Base-by-base conservation (phyloP, 2,113 vertebrate species). In the Danionella cerebrum region DNA sequence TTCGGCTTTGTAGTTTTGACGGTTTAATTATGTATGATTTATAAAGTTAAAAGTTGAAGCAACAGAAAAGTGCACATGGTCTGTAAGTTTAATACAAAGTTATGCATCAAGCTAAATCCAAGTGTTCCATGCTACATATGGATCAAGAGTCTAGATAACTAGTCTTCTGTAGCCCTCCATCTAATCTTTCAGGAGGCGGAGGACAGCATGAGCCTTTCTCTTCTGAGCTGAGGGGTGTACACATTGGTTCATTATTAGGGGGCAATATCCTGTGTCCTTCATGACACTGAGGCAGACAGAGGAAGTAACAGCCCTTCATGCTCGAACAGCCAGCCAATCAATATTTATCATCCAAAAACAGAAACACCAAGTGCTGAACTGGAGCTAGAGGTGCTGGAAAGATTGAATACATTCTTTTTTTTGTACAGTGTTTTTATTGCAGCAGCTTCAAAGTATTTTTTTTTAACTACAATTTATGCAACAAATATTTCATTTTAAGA, bases 21-120 rank as follows among this genome's bases (percentile, higher is more conserved):
- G 16, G 69, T 82, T 84, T 80, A 79, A 82, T 82, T 84, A 81
- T 85, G 77, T 76, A 84, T 79, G 73, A 71, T 68, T 82, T 81
- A 67, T 67, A 64, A 53, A 79, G 77, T 78, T 79, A 80, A 74
- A 76, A 64, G 70, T 68, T 6, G n/a, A 29, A 57, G 33, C 19
- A 12, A 0, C 22, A 8, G 55, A 13, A 42, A 59, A 29, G 52
- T 13, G 24, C 36, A 53, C 25, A 36, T 45, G 63, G 59, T 48
- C 5, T 19, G 55, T 48, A 42, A 59, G 57, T 18, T 27, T 18
- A 4, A 42, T 14, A 29, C 22, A 33, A 1, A 31, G 3, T 29
- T 44, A 1, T 39, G 2, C n/a, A n/a, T n/a, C n/a, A n/a, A n/a
- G n/a, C n/a, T n/a, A n/a, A n/a, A n/a, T n/a, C n/a, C n/a, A n/a